Conservation (phyloP, 2,797 vertebrate species). For the Phrynocephalus vlangalii region DNA sequence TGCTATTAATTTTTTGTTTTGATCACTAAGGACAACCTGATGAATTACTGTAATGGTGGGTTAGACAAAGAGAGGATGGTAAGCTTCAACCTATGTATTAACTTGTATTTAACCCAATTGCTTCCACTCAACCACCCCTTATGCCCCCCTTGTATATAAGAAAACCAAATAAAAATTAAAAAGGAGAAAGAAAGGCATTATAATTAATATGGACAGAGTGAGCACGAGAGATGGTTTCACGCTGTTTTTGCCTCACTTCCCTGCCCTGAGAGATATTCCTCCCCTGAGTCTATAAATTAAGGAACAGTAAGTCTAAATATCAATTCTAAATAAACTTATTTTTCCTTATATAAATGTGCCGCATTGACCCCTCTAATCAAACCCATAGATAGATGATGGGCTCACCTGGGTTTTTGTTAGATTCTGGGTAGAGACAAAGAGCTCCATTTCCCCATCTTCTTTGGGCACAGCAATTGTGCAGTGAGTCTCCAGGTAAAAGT, state of each 20-base stretch:
- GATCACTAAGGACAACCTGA: too few species aligned
- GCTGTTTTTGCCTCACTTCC: background rate
- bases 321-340: background rate
- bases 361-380: background rate
- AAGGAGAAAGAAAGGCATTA: too few species aligned
- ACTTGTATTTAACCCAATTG: too few species aligned
- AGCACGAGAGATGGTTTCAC: background rate
- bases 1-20: too few species aligned
- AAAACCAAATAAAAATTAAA: too few species aligned
- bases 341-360: conserved; percentile 12
- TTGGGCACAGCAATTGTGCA: conserved; percentile 89
- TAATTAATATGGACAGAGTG: background rate
- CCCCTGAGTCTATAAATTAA: background rate
- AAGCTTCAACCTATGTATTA: too few species aligned
- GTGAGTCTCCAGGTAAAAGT: conserved; percentile 96
- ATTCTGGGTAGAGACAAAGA: conserved; percentile 92
- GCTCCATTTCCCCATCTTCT: conserved; percentile 93
- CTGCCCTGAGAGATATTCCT: background rate
- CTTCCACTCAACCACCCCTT: too few species aligned
- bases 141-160: too few species aligned
- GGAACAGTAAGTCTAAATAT: background rate
- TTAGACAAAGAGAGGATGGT: too few species aligned
- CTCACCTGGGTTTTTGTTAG: conserved; percentile 83
- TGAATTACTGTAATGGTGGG: too few species aligned
- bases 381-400: background rate